Conservation (phyloP, 1,140 invertebrate genomes). For the Mactra quadrangularis region DNA sequence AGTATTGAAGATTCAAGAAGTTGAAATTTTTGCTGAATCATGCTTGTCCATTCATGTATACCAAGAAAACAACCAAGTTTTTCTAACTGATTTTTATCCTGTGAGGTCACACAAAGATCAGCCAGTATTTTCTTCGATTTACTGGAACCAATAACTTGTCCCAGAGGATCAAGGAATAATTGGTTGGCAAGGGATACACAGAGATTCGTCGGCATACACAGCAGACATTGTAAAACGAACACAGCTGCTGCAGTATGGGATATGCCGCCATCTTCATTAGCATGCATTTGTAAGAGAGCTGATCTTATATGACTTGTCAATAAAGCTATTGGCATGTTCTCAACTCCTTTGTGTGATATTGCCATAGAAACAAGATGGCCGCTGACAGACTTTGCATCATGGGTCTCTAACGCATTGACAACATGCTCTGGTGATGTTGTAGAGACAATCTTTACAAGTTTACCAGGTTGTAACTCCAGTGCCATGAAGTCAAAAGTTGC, state of each 20-base stretch:
- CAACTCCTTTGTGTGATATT: conserved; percentile 75
- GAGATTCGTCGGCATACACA: conserved; percentile 73
- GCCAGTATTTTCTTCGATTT: conserved; percentile 77
- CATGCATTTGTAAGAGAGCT: conserved; percentile 71
- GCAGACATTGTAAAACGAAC: conserved; percentile 78
- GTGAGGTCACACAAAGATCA: conserved; percentile 62
- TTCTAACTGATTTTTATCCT: conserved; percentile 65
- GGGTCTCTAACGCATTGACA: conserved; percentile 54
- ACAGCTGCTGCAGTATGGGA: conserved; percentile 61
- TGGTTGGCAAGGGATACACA: conserved; percentile 77
- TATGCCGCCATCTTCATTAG: conserved; percentile 11
- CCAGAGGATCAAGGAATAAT: conserved; percentile 81
- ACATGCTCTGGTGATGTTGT: conserved; percentile 75
- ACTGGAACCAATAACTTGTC: conserved; percentile 78
- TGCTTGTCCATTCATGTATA: conserved; percentile 77
- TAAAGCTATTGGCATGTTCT: conserved; percentile 75
- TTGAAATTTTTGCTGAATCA: conserved; percentile 65
- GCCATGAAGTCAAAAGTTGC: conserved; percentile 76
- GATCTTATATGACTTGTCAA: conserved; percentile 79
- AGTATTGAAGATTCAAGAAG: conserved; percentile 61
- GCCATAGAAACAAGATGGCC: conserved; percentile 80
- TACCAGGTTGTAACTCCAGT: conserved; percentile 77
- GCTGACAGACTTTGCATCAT: conserved; percentile 64
- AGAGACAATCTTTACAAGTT: conserved; percentile 73
- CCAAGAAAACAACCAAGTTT: conserved; percentile 78